Evolutionary conservation across 2,797 vertebrate species (phyloP).

Genomic region (Sandelia bainsii): DNA sequence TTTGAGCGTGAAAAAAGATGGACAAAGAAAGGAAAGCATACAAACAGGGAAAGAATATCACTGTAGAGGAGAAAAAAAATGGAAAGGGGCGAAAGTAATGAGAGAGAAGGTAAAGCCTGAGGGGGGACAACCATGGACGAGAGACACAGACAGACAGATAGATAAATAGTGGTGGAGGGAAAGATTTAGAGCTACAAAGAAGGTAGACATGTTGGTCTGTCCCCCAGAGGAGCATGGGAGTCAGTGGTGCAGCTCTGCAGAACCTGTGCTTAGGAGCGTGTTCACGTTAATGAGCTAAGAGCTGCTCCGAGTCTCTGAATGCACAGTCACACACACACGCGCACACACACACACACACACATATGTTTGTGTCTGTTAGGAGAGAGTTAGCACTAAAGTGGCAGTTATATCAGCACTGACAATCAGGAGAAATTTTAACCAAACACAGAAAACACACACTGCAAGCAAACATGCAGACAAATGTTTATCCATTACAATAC

Average conservation of each 20-base stretch:
- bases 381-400: constrained; percentile 31
- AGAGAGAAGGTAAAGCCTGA: constrained; percentile 55
- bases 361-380: constrained; percentile 1
- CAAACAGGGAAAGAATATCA: constrained; percentile 8
- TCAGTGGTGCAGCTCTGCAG: constrained; percentile 67
- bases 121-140: constrained; percentile 36
- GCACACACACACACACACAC: background rate
- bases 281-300: constrained; percentile 75
- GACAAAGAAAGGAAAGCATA: constrained; percentile 19
- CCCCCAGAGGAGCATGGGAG: constrained; percentile 64
- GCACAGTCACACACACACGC: constrained; percentile 30
- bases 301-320: constrained; percentile 60
- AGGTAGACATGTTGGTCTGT: constrained; percentile 47
- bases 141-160: constrained; percentile 36
- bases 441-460: too few species aligned
- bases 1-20: constrained; percentile 37
- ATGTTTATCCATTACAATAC: too few species aligned
- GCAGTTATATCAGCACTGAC: constrained; percentile 19
- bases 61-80: background rate
- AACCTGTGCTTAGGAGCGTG: constrained; percentile 69
- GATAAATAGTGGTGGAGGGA: constrained; percentile 11
- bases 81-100: constrained; percentile 40
- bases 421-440: constrained; percentile 8
- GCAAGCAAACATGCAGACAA: too few species aligned
- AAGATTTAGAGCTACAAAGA: constrained; percentile 47